Conservation (phyloP, 2,797 vertebrate genomes). For the Urophycis tenuis region DNA sequence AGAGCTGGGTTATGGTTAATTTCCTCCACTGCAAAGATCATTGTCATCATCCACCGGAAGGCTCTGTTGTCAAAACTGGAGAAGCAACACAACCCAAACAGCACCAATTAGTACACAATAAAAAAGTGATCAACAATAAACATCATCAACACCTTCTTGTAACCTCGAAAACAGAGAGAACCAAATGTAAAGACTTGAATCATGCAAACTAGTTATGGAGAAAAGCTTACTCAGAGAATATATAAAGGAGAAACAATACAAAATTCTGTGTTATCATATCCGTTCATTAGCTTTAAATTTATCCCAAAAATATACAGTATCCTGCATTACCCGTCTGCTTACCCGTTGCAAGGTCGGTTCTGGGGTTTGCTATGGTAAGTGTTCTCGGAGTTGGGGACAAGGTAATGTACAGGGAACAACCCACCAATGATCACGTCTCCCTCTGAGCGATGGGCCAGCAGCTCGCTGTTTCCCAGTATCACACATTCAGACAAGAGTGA, state of each 20-base stretch:
- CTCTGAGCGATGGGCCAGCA: slow-evolving; percentile 42
- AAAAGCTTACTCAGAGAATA: not conserved
- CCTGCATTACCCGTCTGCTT: slow-evolving; percentile 36
- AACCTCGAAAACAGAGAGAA: not conserved
- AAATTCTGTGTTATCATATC: not conserved
- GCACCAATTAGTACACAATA: not conserved
- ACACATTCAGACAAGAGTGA: slow-evolving; percentile 39
- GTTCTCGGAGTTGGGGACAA: slow-evolving; percentile 38
- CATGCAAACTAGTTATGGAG: not conserved
- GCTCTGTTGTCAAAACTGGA: slow-evolving; percentile 67
- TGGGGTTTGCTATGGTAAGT: slow-evolving; percentile 53
- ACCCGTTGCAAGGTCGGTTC: slow-evolving; percentile 59
- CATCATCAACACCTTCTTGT: not conserved
- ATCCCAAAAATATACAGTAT: not conserved
- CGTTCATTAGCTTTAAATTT: not conserved
- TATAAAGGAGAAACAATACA: not conserved
- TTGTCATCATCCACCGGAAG: slow-evolving; percentile 73
- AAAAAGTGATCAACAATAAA: not conserved
- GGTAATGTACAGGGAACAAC: slow-evolving; percentile 68
- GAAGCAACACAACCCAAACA: not conserved
- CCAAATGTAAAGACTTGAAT: not conserved
- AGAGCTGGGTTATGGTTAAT: slow-evolving; percentile 62
- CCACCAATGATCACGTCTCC: slow-evolving; percentile 69
- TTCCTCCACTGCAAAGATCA: slow-evolving; percentile 73
- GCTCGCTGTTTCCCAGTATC: slow-evolving; percentile 40